Evolutionary conservation across 2,113 vertebrate species (phyloP).

Genomic region (Lasiurus cinereus): DNA sequence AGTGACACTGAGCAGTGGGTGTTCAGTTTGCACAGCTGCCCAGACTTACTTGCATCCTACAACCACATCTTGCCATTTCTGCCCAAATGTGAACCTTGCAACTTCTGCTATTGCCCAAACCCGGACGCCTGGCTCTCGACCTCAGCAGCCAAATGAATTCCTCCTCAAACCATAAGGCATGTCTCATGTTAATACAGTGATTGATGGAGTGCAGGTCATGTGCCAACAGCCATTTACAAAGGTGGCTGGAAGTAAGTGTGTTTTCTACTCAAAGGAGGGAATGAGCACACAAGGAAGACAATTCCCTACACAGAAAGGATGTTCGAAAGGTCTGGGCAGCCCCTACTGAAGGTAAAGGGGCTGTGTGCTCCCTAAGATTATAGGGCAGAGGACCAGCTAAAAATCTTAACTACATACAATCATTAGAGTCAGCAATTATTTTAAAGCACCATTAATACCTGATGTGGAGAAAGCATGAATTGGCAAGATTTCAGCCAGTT

Average conservation of each 20-base stretch:
- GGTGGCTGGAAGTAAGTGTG: background rate
- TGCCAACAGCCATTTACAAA: background rate
- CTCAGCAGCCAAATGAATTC: background rate
- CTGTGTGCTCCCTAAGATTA: background rate
- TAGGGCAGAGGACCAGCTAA: background rate
- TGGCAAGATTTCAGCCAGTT: background rate
- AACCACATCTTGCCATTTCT: background rate
- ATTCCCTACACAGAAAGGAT: background rate
- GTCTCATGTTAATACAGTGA: background rate
- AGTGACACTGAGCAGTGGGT: background rate
- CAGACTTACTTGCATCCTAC: background rate
- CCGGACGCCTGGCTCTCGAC: background rate
- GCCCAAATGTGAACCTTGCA: background rate
- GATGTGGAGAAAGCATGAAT: background rate
- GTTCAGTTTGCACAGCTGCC: background rate
- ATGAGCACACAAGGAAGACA: background rate
- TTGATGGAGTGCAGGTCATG: background rate
- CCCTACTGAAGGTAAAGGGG: background rate
- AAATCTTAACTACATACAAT: background rate
- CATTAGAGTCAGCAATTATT: background rate
- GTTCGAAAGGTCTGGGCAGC: background rate
- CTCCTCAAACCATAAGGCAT: background rate
- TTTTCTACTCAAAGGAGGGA: background rate
- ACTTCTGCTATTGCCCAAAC: background rate
- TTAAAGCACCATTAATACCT: background rate